Base-by-base conservation (phyloP, 2,113 vertebrate genomes). In the Cebidichthys violaceus region DNA sequence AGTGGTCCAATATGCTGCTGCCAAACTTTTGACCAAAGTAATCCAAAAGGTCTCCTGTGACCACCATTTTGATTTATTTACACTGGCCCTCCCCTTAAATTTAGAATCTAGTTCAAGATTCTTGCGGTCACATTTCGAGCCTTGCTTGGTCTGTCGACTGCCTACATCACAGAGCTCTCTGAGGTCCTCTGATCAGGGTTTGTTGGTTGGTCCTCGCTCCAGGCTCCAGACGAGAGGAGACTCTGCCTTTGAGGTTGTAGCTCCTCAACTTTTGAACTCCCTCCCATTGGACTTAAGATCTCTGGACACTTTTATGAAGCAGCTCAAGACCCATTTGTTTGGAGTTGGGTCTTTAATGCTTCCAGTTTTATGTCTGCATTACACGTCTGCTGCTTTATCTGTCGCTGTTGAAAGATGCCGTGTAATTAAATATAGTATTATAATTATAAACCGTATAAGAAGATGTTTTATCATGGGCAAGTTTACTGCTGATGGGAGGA, bases 401-500 rank as follows among this genome's bases (percentile, higher is more conserved):
- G 20, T 52, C 50, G 20, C 50, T 57, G 14, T 14, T 55, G 22
- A 27, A 14, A 27, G n/a, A 11, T 57, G n/a, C n/a, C 15, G 24
- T 57, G 15, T 31, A 29, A 60, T 17, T 60, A 60, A 15, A 60
- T 6, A 27, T 31, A 29, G 57, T 60, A 8, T 8, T 8, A 31
- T 17, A 2, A 60, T 77, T 35, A 71, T 17, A 47, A 39, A 47
- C 74, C 4, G 69, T 55, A 33, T 41, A 33, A 54, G 60, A 62
- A 31, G 68, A 73, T 54, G 59, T 79, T 83, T 81, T 43, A 27
- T 50, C 15, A 41, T 15, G 13, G 9, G 62, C 18, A 22, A 7
- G n/a, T 50, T 70, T n/a, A 37, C 70, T 54, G 64, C 76, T 76
- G 67, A 78, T 59, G 55, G 2, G 41, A 76, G 69, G 6, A 41